Conservation (phyloP, 2,113 vertebrate species). For the Tyrannus savana region DNA sequence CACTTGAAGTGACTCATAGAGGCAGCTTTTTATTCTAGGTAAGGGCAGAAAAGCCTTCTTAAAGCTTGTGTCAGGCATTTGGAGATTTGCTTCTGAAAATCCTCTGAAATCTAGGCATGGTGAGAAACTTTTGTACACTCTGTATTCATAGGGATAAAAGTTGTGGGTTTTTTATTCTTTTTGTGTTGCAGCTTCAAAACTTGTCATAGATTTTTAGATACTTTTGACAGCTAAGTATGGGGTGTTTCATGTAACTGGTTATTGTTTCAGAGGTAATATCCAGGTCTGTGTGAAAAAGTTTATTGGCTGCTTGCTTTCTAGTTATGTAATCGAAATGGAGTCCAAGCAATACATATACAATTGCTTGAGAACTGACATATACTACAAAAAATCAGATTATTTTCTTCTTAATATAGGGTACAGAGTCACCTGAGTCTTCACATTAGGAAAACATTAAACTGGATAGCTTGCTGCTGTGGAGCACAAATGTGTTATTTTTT, state of each 20-base stretch:
- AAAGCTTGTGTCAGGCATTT: background rate
- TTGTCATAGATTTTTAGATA: background rate
- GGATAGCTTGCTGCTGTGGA: background rate
- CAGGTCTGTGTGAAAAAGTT: background rate
- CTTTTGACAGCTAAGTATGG: background rate
- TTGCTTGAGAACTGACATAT: background rate
- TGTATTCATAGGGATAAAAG: background rate
- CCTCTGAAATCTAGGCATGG: background rate
- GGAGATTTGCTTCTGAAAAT: background rate
- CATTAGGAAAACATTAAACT: background rate
- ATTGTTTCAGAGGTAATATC: background rate
- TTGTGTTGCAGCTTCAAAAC: background rate
- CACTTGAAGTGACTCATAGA: background rate
- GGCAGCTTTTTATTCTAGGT: background rate
- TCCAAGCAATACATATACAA: background rate
- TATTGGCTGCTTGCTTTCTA: background rate
- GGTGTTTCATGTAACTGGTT: background rate
- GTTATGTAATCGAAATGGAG: background rate
- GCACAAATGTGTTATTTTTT: background rate
- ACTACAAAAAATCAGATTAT: rapidly evolving
- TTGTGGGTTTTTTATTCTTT: background rate
- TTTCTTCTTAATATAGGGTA: rapidly evolving
- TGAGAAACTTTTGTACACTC: background rate
- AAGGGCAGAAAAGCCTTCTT: background rate
- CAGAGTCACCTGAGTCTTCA: background rate